phyloP scores from a whole-genome alignment of 2,113 vertebrate genomes.

The Gasterosteus aculeatus region DNA sequence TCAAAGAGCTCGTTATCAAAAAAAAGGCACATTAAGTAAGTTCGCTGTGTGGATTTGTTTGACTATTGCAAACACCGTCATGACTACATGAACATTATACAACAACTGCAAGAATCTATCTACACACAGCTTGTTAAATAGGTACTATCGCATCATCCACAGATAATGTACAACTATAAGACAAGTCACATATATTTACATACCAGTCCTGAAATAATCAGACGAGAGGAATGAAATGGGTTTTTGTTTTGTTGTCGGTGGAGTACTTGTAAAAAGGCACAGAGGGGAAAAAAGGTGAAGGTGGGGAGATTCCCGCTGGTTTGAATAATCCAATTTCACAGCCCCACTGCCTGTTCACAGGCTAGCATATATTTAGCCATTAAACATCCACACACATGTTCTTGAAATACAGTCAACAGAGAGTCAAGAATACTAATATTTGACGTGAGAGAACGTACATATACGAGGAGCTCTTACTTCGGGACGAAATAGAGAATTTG shows the following conservation, averaged over 20 bases:
- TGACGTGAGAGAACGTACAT: conserved; percentile 30
- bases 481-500: not conserved
- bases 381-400: conserved; percentile 34
- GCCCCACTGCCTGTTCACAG: conserved; percentile 1
- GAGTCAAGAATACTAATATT: not conserved
- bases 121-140: conserved; percentile 62
- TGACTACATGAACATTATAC: conserved; percentile 47
- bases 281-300: conserved; percentile 1
- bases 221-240: not conserved
- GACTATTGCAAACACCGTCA: conserved; percentile 30
- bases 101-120: conserved; percentile 53
- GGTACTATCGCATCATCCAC: conserved; percentile 44
- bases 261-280: conserved; percentile 58
- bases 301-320: not conserved
- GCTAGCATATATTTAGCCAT: conserved; percentile 36
- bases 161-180: conserved; percentile 60
- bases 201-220: conserved; percentile 19
- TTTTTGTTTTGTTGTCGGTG: not conserved
- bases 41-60: conserved; percentile 33
- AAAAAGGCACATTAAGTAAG: conserved; percentile 70
- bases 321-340: not conserved
- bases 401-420: conserved; percentile 13
- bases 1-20: conserved; percentile 31
- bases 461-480: not conserved
- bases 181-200: conserved; percentile 67